Evolutionary conservation across 2,797 vertebrate genomes (phyloP).

Genomic region (Eulemur coronatus): DNA sequence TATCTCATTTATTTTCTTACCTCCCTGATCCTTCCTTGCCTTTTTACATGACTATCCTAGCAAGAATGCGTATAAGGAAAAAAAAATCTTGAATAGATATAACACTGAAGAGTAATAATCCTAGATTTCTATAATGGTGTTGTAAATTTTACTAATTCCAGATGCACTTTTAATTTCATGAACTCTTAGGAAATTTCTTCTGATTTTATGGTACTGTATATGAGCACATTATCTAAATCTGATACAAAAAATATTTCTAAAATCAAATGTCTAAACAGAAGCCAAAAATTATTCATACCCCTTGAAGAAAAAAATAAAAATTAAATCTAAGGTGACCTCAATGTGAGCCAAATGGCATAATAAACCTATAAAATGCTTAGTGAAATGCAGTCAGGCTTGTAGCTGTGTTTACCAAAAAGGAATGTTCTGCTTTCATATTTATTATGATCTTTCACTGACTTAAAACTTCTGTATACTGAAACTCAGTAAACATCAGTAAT

Average conservation of each 20-base stretch:
- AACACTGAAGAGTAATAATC: background rate
- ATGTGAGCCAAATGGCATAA: conserved; percentile 84
- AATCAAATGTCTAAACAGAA: conserved; percentile 74
- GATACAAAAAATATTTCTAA: conserved; percentile 64
- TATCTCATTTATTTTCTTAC: background rate
- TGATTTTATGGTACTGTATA: conserved; percentile 1
- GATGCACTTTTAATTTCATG: conserved; percentile 28
- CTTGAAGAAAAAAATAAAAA: conserved; percentile 75
- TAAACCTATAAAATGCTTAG: conserved; percentile 86
- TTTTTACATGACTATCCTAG: background rate
- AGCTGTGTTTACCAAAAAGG: conserved; percentile 83
- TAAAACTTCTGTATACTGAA: conserved; percentile 83
- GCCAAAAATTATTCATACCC: conserved; percentile 79
- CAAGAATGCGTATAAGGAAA: background rate
- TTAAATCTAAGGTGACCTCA: conserved; percentile 86
- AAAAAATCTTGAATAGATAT: background rate
- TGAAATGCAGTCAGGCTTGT: conserved; percentile 84
- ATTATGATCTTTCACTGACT: conserved; percentile 83
- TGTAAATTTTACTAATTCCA: conserved; percentile 31
- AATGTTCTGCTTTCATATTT: conserved; percentile 83
- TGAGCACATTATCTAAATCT: conserved; percentile 29
- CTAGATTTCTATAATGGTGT: background rate
- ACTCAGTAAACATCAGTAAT: conserved; percentile 82
- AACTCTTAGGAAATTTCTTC: conserved; percentile 27
- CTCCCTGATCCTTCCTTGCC: background rate